Conservation (phyloP, 2,888 invertebrate species). For the Tetanocera ferruginea region DNA sequence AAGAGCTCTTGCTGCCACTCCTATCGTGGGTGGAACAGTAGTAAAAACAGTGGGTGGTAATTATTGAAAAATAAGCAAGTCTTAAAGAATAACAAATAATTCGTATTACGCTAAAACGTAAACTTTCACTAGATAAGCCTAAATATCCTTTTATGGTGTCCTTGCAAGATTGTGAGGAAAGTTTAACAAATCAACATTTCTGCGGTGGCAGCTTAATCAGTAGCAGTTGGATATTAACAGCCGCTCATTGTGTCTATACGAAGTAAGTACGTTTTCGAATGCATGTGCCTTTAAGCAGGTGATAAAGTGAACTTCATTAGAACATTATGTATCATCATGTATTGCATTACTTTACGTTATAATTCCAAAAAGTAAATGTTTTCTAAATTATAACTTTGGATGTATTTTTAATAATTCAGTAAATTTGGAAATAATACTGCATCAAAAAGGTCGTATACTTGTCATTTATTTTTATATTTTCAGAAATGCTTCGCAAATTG, state of each 20-base stretch:
- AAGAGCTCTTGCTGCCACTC: conserved; percentile 50
- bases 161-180: conserved; percentile 55
- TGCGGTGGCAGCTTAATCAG: conserved; percentile 66
- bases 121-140: conserved; percentile 39
- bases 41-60: conserved; percentile 56
- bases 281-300: too few relatives aligned
- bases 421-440: too few relatives aligned
- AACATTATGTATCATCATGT: too few relatives aligned
- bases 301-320: too few relatives aligned
- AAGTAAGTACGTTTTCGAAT: conserved; percentile 56
- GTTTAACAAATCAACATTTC: conserved; percentile 60
- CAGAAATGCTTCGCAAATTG: conserved; percentile 56
- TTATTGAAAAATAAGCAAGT: neutral
- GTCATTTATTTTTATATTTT: conserved; percentile 12
- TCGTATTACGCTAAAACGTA: neutral
- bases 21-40: conserved; percentile 62
- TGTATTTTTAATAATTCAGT: too few relatives aligned
- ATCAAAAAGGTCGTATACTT: neutral
- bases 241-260: conserved; percentile 65
- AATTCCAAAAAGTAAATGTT: too few relatives aligned
- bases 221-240: conserved; percentile 64
- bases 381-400: too few relatives aligned
- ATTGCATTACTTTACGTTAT: too few relatives aligned
- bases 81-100: neutral
- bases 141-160: conserved; percentile 67